phyloP scores from a whole-genome alignment of 2,888 invertebrate species.

The Polyommatus icarus region DNA sequence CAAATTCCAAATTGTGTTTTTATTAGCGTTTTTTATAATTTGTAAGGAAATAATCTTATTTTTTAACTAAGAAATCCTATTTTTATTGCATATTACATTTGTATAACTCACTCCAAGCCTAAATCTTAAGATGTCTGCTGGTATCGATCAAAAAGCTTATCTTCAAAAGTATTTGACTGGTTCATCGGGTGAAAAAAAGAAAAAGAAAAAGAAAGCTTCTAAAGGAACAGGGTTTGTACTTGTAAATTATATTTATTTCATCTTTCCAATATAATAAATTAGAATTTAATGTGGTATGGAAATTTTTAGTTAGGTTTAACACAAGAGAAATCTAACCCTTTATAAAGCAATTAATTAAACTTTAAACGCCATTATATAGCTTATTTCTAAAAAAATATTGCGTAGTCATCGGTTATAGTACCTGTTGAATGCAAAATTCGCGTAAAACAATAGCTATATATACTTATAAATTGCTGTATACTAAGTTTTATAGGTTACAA shows the following conservation, averaged over 20 bases:
- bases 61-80: neutral
- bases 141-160: slow-evolving; percentile 87
- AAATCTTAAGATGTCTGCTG: slow-evolving; percentile 59
- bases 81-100: neutral
- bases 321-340: neutral
- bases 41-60: neutral
- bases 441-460: neutral
- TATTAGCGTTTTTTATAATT: neutral
- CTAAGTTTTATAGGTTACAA: neutral
- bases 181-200: slow-evolving; percentile 82
- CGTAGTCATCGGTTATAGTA: neutral
- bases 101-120: neutral
- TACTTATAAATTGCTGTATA: too few relatives aligned
- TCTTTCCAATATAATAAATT: neutral
- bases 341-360: neutral
- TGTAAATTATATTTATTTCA: neutral
- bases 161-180: slow-evolving; percentile 87
- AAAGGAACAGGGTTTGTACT: slow-evolving; percentile 66
- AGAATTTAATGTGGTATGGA: too few relatives aligned
- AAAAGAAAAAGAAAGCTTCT: slow-evolving; percentile 81
- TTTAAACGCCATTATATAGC: neutral
- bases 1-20: neutral
- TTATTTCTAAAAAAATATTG: neutral
- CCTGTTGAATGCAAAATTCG: neutral
- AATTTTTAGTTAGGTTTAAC: neutral